Evolutionary conservation across 2,888 invertebrate genomes (phyloP), one percentile per base, ranked within the genome.

Genomic region (Eretmocerus hayati): DNA sequence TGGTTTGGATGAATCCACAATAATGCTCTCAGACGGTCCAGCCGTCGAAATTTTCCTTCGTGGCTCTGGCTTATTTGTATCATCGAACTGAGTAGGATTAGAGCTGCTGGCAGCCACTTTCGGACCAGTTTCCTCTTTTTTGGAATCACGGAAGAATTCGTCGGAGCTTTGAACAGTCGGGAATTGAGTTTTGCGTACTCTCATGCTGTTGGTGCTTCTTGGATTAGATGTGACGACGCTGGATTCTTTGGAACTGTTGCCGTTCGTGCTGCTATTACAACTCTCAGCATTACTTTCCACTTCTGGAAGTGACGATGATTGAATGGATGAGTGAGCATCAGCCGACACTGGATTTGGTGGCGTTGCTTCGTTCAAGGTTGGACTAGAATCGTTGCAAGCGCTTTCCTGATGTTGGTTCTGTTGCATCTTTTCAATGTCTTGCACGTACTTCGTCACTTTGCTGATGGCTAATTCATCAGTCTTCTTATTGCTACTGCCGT

Each of bases 371-470:
- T 50, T 64, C 15, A 58, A 45, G 54, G 58, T 62, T 41, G 56
- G 52, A 49, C 51, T 59, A 43, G 60, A 57, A 58, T 59, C 62
- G 30, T 54, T 59, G 39, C 47, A 53, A 33, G 51, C 54, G 44
- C 46, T 54, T 36, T 66, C 62, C 26, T 64, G 62, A 9, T 47
- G 51, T 58, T 71, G 62, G 42, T 71, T 67, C 50, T 73, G 72
- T 53, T 75, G 75, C 69, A 75, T 71, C 55, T 76, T 75, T 48
- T 76, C 76, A 44, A 76, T 74, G 40, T 75, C 74, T 52, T 74
- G 73, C 31, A 77, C 76, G 56, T 76, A 69, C 38, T 69, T 69
- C 19, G 63, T 64, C 4, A 71, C 67, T 46, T 70, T 71, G 40
- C 63, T 70, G 9, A 68, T 66, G 5, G 69, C 66, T 46, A 66